Percentiles rank a stretch among this genome's conserved stretches.
Conservation (phyloP, 2,113 vertebrate genomes). For the Pseudopodoces humilis region DNA sequence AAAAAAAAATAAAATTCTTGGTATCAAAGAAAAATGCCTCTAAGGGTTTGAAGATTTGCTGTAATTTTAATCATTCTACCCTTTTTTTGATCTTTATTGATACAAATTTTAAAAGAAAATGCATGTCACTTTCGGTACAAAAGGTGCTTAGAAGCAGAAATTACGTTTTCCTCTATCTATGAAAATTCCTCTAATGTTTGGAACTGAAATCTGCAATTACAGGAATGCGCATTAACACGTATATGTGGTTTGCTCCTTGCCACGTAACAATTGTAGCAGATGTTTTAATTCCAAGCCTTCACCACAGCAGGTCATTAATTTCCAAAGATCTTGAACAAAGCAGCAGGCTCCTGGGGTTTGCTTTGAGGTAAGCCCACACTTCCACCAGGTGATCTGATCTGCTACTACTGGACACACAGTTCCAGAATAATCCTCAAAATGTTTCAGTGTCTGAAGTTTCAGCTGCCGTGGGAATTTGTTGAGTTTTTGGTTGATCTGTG, state of each 20-base stretch:
- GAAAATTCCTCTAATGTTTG: not conserved
- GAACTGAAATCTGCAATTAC: not conserved
- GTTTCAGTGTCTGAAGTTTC: not conserved
- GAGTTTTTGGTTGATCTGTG: not conserved
- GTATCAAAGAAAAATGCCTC: not conserved
- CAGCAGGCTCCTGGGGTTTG: not conserved
- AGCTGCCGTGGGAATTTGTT: not conserved
- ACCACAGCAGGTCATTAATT: not conserved
- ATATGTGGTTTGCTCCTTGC: not conserved
- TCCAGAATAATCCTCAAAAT: not conserved
- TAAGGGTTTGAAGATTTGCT: not conserved
- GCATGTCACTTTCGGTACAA: accelerated
- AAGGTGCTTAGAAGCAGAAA: not conserved
- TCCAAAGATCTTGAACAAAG: not conserved
- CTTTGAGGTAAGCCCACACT: not conserved
- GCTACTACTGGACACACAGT: not conserved
- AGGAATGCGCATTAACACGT: not conserved
- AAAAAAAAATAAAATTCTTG: not conserved
- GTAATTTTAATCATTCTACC: not conserved
- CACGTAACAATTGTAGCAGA: not conserved
- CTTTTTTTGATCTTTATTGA: not conserved
- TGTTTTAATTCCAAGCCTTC: not conserved
- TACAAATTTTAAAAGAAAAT: not conserved
- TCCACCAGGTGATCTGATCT: not conserved
- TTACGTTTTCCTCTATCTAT: not conserved